These are phyloP conservation scores for Stigmatopora argus DNA, from an alignment of 2,113 vertebrate genomes.

Conservation along the genomic window DNA sequence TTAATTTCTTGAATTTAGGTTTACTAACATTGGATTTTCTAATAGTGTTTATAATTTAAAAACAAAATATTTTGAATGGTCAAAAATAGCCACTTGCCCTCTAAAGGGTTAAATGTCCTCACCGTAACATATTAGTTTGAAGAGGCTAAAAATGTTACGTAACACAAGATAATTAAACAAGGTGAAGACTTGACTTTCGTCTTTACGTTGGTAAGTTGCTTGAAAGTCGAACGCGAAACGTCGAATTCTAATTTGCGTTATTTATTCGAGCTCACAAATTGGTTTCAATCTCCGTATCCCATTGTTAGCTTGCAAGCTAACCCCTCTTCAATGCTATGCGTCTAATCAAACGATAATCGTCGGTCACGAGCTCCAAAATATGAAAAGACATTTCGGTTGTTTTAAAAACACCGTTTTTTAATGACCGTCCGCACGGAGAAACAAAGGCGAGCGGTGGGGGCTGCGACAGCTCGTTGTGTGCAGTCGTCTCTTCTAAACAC, in stretches of 20 bases:
- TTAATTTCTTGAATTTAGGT: too few species aligned
- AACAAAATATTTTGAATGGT: too few species aligned
- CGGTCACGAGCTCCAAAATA: conserved; percentile 2
- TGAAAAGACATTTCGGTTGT: not conserved
- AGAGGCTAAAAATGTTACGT: not conserved
- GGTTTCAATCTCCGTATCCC: conserved; percentile 41
- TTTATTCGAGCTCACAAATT: conserved; percentile 5
- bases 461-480: conserved; percentile 29
- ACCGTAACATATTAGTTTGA: not conserved
- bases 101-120: too few species aligned
- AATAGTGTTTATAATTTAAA: too few species aligned
- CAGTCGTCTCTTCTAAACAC: conserved; percentile 21
- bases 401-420: not conserved
- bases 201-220: not conserved
- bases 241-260: not conserved
- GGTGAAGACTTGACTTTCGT: not conserved
- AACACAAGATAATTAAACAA: not conserved
- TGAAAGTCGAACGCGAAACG: not conserved
- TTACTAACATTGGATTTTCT: too few species aligned
- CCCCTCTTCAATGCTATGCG: conserved; percentile 6
- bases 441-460: conserved; percentile 24
- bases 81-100: too few species aligned
- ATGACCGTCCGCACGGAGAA: conserved; percentile 11
- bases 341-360: not conserved
- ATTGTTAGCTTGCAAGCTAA: conserved; percentile 64